These are phyloP conservation scores for Hoplostethus atlanticus DNA, from an alignment of 2,797 vertebrate genomes.

Conservation along the genomic window DNA sequence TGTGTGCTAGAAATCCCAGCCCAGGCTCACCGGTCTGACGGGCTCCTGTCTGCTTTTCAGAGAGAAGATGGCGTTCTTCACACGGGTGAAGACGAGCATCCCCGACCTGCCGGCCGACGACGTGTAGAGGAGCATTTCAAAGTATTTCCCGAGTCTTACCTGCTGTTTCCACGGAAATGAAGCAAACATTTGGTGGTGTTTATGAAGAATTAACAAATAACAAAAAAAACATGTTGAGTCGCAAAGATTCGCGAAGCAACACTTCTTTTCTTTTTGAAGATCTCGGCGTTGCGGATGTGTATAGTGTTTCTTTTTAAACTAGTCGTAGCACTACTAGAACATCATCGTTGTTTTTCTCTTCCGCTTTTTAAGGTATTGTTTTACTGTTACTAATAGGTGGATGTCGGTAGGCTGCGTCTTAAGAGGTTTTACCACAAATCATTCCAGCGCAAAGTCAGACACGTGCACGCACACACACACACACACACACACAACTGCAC, in stretches of 20 bases:
- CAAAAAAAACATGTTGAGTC: conserved; percentile 44
- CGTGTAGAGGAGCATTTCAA: conserved; percentile 88
- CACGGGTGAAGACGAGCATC: conserved; percentile 91
- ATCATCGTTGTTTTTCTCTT: conserved; percentile 22
- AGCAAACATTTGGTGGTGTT: conserved; percentile 74
- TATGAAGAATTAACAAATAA: conserved; percentile 75
- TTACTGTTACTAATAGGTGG: conserved; percentile 81
- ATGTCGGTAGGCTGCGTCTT: conserved; percentile 65
- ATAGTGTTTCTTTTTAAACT: conserved; percentile 68
- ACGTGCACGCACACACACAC: conserved; percentile 16
- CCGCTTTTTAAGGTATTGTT: conserved; percentile 45
- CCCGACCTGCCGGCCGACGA: conserved; percentile 92
- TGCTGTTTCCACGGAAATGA: conserved; percentile 67
- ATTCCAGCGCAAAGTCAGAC: conserved; percentile 70
- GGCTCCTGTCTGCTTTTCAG: conserved; percentile 71
- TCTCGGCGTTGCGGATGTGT: conserved; percentile 74
- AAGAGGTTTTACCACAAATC: conserved; percentile 60
- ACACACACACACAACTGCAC: conserved; percentile 26
- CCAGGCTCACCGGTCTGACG: background rate
- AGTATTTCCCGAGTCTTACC: conserved; percentile 80
- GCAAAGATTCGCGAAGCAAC: conserved; percentile 35
- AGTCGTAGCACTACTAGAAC: conserved; percentile 61
- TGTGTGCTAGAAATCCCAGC: no score
- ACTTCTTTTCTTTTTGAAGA: conserved; percentile 53
- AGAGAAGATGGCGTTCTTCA: conserved; percentile 99